phyloP scores from a whole-genome alignment of 2,888 invertebrate species.

The Papilio protenor region DNA sequence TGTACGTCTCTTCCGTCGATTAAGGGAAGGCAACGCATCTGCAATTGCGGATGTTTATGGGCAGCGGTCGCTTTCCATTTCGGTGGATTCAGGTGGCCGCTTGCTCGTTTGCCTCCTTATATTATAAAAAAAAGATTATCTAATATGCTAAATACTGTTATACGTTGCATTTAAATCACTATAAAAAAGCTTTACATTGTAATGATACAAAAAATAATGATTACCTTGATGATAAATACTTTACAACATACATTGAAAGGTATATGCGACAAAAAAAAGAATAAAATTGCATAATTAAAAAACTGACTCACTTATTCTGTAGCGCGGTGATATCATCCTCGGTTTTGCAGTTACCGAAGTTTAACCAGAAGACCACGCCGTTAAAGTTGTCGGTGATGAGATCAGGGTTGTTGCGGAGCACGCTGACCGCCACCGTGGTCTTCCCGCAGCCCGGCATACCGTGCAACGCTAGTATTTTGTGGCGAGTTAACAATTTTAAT shows the following conservation, averaged over 20 bases:
- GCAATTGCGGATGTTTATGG: too few relatives aligned
- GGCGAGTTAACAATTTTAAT: conserved; percentile 76
- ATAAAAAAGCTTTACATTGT: neutral
- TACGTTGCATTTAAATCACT: neutral
- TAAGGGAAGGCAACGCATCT: too few relatives aligned
- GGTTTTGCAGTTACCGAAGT: conserved; percentile 79
- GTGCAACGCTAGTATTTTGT: conserved; percentile 86
- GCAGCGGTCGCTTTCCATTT: too few relatives aligned
- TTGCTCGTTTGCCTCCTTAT: too few relatives aligned
- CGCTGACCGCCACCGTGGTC: conserved; percentile 86
- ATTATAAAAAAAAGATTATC: neutral
- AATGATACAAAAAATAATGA: neutral
- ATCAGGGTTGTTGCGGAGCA: conserved; percentile 78
- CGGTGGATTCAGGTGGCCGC: too few relatives aligned
- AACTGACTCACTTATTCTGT: conserved; percentile 71
- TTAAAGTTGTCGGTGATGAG: conserved; percentile 82
- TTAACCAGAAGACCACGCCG: conserved; percentile 84
- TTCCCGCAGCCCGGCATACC: conserved; percentile 92
- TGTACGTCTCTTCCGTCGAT: too few relatives aligned
- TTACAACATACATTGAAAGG: neutral
- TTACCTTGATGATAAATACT: conserved; percentile 15
- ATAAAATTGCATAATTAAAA: neutral
- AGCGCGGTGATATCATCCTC: conserved; percentile 77
- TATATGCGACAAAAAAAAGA: too few relatives aligned
- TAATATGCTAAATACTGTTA: neutral